Evolutionary conservation across 2,888 invertebrate species (phyloP).

Genomic region (Ichneumon xanthorius): DNA sequence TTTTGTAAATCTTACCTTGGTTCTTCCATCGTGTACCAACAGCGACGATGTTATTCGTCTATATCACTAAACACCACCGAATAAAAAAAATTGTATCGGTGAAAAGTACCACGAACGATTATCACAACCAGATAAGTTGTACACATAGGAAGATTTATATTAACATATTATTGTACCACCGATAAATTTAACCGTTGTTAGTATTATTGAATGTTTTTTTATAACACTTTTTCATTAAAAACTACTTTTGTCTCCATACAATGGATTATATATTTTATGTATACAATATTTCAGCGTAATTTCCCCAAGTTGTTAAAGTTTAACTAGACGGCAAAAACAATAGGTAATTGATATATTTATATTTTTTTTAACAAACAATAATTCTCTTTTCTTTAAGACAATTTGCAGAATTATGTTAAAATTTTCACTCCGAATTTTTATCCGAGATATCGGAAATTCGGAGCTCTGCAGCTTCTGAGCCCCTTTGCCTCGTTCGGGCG

Average conservation of each 20-base stretch:
- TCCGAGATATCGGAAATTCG: not conserved
- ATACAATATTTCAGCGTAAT: slow-evolving; percentile 44
- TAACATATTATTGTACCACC: not conserved
- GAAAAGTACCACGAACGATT: not conserved
- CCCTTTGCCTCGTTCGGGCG: not conserved
- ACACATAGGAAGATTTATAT: not conserved
- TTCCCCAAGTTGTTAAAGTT: slow-evolving; percentile 37
- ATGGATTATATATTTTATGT: slow-evolving; percentile 15
- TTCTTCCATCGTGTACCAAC: not conserved
- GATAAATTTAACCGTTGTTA: not conserved
- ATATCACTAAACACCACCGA: not conserved
- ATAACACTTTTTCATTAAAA: slow-evolving; percentile 16
- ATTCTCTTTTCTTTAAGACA: not conserved
- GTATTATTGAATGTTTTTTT: slow-evolving; percentile 4
- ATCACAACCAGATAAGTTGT: not conserved
- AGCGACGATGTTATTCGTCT: slow-evolving; percentile 5
- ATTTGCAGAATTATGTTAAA: not conserved
- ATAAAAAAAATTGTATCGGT: not conserved
- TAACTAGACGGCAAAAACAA: not conserved
- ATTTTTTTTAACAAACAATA: not conserved
- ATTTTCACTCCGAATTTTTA: not conserved
- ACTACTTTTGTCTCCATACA: not conserved
- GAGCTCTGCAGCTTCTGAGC: not conserved
- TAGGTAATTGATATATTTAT: not conserved
- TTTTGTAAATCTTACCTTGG: slow-evolving; percentile 25